phyloP scores from a whole-genome alignment of 1,140 invertebrate genomes.

The Andrena cerasifolii region DNA sequence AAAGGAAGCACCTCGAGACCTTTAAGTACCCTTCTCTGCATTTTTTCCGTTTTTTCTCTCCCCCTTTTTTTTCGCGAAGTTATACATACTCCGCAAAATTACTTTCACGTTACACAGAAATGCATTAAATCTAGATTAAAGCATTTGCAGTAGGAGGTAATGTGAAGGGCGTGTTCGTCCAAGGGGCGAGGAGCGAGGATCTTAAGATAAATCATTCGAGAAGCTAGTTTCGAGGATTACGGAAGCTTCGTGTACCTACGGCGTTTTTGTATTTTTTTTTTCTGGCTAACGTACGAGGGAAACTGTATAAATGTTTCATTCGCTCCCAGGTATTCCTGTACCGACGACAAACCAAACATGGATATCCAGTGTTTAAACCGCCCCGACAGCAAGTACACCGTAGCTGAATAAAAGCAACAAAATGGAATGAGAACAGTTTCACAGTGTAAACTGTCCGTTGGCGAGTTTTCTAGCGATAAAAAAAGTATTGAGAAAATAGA shows the following conservation, averaged over 20 bases:
- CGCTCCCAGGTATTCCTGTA: neutral
- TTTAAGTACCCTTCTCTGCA: neutral
- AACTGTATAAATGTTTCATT: neutral
- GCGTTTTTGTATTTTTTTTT: no score
- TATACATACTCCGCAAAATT: neutral
- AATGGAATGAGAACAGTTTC: neutral
- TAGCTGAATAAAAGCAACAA: neutral
- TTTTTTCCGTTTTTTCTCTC: no score
- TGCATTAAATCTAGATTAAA: slow-evolving; percentile 6
- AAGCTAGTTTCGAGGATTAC: no score
- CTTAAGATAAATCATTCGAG: neutral
- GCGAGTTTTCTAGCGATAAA: neutral
- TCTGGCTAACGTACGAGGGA: no score
- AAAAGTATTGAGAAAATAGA: neutral
- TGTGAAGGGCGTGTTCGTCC: no score
- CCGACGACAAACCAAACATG: neutral
- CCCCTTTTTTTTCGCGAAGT: neutral
- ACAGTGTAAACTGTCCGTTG: neutral
- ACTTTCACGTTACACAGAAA: neutral
- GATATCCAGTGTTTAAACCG: neutral
- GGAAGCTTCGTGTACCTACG: neutral
- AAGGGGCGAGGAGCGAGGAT: no score
- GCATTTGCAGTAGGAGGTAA: neutral
- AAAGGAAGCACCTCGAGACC: no score
- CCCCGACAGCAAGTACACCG: neutral